Conservation (phyloP, 2,797 vertebrate species). For the Hybognathus amarus region DNA sequence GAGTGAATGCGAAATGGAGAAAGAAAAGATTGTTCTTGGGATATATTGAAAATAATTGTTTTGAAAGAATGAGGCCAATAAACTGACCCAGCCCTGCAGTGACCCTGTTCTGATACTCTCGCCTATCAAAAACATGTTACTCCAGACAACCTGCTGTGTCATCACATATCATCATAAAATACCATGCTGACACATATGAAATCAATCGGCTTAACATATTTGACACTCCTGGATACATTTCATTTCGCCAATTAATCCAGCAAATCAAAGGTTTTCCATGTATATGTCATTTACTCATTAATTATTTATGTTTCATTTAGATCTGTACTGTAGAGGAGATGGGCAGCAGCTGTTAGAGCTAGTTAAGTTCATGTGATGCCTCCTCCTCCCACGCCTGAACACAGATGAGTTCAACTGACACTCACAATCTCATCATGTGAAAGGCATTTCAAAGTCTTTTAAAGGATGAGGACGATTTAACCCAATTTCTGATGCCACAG, state of each 20-base stretch:
- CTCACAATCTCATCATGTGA: neutral
- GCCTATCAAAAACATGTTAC: constrained; percentile 70
- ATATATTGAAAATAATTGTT: constrained; percentile 59
- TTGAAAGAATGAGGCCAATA: constrained; percentile 77
- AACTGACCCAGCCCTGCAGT: constrained; percentile 73
- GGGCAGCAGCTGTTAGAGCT: constrained; percentile 52
- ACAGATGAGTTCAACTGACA: constrained; percentile 70
- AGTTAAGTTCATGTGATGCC: constrained; percentile 54
- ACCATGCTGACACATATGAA: constrained; percentile 2
- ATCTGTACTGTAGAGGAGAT: neutral
- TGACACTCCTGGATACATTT: neutral
- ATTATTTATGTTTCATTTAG: constrained; percentile 39
- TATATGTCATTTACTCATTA: constrained; percentile 30
- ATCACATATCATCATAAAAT: neutral
- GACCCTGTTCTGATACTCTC: constrained; percentile 61
- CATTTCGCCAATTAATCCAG: neutral
- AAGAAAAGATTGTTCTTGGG: constrained; percentile 53
- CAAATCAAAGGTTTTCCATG: neutral
- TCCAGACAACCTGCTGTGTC: constrained; percentile 52
- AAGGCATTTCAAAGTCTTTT: neutral
- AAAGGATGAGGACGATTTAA: constrained; percentile 24
- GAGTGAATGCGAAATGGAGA: constrained; percentile 7
- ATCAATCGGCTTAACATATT: neutral
- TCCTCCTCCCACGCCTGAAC: constrained; percentile 69
- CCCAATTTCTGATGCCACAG: neutral